Base-by-base conservation (phyloP, 2,888 invertebrate species). In the Drosophila dives region DNA sequence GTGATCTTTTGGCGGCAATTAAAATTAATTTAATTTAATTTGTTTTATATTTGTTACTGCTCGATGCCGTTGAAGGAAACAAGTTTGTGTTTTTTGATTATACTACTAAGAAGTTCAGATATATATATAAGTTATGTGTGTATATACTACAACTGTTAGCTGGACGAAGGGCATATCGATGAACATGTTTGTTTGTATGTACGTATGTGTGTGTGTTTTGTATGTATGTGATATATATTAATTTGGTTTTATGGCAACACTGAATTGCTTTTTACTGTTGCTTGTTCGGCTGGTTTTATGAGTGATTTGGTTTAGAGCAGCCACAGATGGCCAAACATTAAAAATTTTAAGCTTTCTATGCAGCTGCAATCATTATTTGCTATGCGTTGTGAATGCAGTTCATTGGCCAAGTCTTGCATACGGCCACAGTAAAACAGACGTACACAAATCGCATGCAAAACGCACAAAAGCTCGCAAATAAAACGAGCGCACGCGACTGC, bases 21-120 rank as follows among this genome's bases (percentile, higher is more conserved):
- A 87, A 85, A 85, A 83, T 86, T 66, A 88, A 83, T 88, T 85
- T 83, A 86, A 85, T 85, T 88, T 84, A 87, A 85, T 83, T 84
- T 87, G 85, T 78, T 81, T 85, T 81, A 83, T 80, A 86, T 81
- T 72, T 75, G 73, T 87, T 68, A 58, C 71, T 67, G 71, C 72
- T 55, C 72, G 79, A 29, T 64, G 77, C 59, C 64, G 81, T 62
- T 71, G 80, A 59, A 64, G 60, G 66, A 81, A 83, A 86, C 83
- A 81, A 77, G 84, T 83, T 81, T 83, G 67, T 72, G 66, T 79
- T 72, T 75, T 80, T 80, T 78, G 72, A 83, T 85, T 86, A 71
- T 75, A 77, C 71, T 68, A 77, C 60, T 38, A 59, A 45, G 17
- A 29, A 55, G 33, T 68, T 33, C 26, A 29, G 29, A 20, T 26